phyloP scores from a whole-genome alignment of 2,797 vertebrate species.

The Smutsia temminckii region DNA sequence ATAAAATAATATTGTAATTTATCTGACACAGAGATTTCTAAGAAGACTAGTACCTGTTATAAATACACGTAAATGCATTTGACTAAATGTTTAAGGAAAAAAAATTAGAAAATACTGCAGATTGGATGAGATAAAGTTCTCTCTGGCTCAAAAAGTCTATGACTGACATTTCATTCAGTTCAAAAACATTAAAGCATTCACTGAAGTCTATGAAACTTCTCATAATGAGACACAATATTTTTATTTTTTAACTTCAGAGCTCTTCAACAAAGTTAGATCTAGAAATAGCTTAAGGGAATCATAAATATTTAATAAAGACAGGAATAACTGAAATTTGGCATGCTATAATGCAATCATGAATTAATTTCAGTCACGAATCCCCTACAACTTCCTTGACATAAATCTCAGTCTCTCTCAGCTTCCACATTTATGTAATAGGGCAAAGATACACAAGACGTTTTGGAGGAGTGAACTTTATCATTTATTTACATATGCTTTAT shows the following conservation, averaged over 20 bases:
- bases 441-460: neutral
- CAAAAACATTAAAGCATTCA: constrained; percentile 30
- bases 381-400: neutral
- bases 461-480: neutral
- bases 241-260: constrained; percentile 43
- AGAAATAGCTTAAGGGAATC: neutral
- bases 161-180: constrained; percentile 1
- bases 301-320: neutral
- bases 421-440: neutral
- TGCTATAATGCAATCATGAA: neutral
- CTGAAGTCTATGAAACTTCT: neutral
- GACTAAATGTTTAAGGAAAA: neutral
- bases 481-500: neutral
- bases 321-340: neutral
- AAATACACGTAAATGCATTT: neutral
- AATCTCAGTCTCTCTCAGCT: neutral
- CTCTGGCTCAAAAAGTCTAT: neutral
- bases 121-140: neutral
- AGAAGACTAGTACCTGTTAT: neutral
- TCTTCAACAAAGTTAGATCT: constrained; percentile 16
- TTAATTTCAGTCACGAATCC: neutral
- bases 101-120: constrained; percentile 17
- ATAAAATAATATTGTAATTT: constrained; percentile 23
- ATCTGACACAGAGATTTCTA: neutral
- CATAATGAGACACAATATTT: neutral